Evolutionary conservation across 2,113 vertebrate species (phyloP).

Genomic region (Furnarius figulus): DNA sequence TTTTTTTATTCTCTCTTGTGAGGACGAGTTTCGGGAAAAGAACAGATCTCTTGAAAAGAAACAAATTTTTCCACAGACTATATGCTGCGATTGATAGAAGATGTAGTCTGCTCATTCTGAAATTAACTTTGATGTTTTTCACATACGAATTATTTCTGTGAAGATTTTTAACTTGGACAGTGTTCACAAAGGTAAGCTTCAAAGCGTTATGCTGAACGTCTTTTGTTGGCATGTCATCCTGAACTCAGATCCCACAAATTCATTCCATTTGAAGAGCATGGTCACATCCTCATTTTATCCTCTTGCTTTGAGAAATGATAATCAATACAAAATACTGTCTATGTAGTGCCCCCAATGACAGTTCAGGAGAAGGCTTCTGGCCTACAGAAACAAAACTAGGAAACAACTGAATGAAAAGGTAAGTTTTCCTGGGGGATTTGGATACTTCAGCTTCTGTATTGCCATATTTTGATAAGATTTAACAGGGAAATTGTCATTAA

Average conservation of each 20-base stretch:
- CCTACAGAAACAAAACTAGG: not conserved
- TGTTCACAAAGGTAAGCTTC: not conserved
- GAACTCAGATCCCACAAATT: not conserved
- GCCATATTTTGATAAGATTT: not conserved
- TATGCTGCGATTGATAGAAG: not conserved
- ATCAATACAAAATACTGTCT: not conserved
- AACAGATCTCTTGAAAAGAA: not conserved
- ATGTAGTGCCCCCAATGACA: not conserved
- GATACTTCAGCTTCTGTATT: not conserved
- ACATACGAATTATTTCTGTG: not conserved
- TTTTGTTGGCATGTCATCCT: not conserved
- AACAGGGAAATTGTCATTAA: not conserved
- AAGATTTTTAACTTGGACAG: not conserved
- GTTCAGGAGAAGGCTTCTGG: not conserved
- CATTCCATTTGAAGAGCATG: not conserved
- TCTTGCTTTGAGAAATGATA: not conserved
- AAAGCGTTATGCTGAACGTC: not conserved
- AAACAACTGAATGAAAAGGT: not conserved
- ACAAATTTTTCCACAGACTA: not conserved
- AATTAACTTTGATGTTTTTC: not conserved
- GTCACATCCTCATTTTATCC: not conserved
- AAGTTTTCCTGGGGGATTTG: not conserved
- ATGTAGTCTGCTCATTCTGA: not conserved
- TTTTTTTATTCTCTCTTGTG: not conserved
- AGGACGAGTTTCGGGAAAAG: not conserved